These are phyloP conservation scores for Hemichromis elongatus DNA, from an alignment of 2,113 vertebrate species.

Conservation along the genomic window DNA sequence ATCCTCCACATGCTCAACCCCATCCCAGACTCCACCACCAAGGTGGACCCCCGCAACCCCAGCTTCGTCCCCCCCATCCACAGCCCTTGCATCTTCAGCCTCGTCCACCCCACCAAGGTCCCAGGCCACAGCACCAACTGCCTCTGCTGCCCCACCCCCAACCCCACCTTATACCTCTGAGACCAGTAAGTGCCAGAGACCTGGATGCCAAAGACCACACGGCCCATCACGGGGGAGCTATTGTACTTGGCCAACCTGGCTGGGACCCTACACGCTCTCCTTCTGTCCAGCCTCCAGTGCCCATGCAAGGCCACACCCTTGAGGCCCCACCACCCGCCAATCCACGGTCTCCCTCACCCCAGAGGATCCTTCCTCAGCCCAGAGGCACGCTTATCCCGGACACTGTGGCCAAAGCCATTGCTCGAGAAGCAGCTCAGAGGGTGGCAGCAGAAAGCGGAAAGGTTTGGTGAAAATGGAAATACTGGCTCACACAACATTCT, in stretches of 20 bases:
- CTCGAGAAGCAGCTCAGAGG: constrained; percentile 89
- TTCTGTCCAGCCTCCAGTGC: constrained; percentile 57
- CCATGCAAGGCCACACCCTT: constrained; percentile 77
- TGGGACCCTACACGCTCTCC: constrained; percentile 64
- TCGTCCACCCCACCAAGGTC: constrained; percentile 59
- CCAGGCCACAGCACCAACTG: constrained; percentile 66
- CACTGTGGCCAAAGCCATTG: constrained; percentile 92
- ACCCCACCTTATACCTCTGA: constrained; percentile 76
- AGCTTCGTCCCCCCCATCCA: constrained; percentile 67
- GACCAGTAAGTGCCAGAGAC: constrained; percentile 88
- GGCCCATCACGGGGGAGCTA: constrained; percentile 57
- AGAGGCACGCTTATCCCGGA: constrained; percentile 84
- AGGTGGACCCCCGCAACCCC: constrained; percentile 57
- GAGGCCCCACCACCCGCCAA: constrained; percentile 77
- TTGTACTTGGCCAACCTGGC: constrained; percentile 49
- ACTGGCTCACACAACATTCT: neutral
- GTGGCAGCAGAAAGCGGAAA: constrained; percentile 84
- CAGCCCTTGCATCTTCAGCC: constrained; percentile 71
- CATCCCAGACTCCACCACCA: constrained; percentile 53
- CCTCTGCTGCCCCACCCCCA: constrained; percentile 68
- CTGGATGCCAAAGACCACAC: constrained; percentile 90
- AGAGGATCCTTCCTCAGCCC: constrained; percentile 92
- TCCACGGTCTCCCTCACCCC: constrained; percentile 87
- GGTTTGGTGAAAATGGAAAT: constrained; percentile 68
- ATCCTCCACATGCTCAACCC: constrained; percentile 58